phyloP scores from a whole-genome alignment of 30 jellyfish, hydroid and myxozoan genomes.

The Aurelia coerulea region DNA sequence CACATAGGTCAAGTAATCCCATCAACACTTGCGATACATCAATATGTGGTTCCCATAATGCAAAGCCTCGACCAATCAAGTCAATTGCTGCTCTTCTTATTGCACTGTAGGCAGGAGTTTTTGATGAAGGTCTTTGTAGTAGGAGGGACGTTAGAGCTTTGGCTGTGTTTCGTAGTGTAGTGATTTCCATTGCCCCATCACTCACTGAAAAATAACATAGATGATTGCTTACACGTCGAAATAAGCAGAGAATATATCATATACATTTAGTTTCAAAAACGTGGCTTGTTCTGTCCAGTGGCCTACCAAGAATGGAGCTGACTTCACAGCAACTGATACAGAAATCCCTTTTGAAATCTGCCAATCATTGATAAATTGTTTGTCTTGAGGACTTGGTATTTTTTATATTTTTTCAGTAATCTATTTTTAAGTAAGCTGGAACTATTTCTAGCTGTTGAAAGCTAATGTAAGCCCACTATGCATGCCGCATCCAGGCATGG shows the following conservation, averaged over 20 bases:
- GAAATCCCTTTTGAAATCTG: no score
- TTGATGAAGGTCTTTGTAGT: slow-evolving; percentile 74
- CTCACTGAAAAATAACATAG: slow-evolving; percentile 12
- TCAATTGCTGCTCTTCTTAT: slow-evolving; percentile 94
- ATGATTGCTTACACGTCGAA: background rate
- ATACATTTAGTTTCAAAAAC: no score
- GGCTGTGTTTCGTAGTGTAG: slow-evolving; percentile 88
- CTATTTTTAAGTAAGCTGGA: no score
- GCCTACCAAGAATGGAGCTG: no score
- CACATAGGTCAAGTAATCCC: slow-evolving; percentile 90
- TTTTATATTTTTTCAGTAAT: no score
- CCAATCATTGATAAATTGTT: no score
- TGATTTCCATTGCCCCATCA: slow-evolving; percentile 84
- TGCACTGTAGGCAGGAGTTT: slow-evolving; percentile 92
- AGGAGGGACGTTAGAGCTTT: slow-evolving; percentile 91
- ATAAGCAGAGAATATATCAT: background rate
- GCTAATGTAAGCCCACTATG: no score
- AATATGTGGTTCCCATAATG: slow-evolving; percentile 94
- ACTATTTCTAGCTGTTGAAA: no score
- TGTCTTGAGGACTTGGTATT: no score
- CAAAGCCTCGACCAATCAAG: slow-evolving; percentile 97
- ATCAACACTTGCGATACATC: slow-evolving; percentile 93
- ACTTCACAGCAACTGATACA: no score
- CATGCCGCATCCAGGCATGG: no score
- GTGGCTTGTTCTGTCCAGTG: no score